Evolutionary conservation across 1,140 invertebrate species (phyloP).

Genomic region (Prorops nasuta): DNA sequence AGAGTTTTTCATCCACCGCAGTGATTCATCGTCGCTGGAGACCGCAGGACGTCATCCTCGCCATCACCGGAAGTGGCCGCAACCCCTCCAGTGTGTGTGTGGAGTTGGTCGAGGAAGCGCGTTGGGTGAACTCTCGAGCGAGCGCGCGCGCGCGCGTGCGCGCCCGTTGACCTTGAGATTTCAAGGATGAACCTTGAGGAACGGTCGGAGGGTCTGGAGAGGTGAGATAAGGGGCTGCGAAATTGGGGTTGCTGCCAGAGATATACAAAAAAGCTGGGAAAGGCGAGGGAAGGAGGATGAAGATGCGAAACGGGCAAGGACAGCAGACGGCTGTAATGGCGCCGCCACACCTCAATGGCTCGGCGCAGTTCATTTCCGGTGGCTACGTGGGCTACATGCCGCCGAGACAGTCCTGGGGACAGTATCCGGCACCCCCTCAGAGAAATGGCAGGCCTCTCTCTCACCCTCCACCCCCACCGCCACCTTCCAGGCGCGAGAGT

Average conservation of each 20-base stretch:
- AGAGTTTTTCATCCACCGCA: too few species aligned
- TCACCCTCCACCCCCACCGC: slow-evolving; percentile 47
- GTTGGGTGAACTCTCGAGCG: too few species aligned
- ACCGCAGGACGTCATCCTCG: too few species aligned
- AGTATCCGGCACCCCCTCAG: slow-evolving; percentile 31
- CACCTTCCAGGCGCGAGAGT: slow-evolving; percentile 34
- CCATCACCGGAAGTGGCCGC: too few species aligned
- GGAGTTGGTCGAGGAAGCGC: too few species aligned
- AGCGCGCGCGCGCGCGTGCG: too few species aligned
- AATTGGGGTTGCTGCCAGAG: slow-evolving; percentile 2
- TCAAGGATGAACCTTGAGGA: too few species aligned
- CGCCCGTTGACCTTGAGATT: too few species aligned
- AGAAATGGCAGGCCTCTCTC: slow-evolving; percentile 41
- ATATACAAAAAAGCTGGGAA: too few species aligned
- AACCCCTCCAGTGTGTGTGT: too few species aligned
- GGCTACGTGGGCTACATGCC: slow-evolving; percentile 47
- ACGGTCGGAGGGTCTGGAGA: neutral
- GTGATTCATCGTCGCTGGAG: too few species aligned
- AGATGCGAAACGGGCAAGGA: slow-evolving; percentile 52
- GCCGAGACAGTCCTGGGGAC: slow-evolving; percentile 47
- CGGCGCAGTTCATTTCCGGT: slow-evolving; percentile 50
- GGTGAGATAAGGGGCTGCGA: slow-evolving; percentile 1
- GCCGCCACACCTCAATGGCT: slow-evolving; percentile 51
- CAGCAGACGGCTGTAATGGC: slow-evolving; percentile 53
- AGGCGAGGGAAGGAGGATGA: neutral